Evolutionary conservation across 1,140 invertebrate genomes (phyloP).

Genomic region (Leptonema lineaticorne): DNA sequence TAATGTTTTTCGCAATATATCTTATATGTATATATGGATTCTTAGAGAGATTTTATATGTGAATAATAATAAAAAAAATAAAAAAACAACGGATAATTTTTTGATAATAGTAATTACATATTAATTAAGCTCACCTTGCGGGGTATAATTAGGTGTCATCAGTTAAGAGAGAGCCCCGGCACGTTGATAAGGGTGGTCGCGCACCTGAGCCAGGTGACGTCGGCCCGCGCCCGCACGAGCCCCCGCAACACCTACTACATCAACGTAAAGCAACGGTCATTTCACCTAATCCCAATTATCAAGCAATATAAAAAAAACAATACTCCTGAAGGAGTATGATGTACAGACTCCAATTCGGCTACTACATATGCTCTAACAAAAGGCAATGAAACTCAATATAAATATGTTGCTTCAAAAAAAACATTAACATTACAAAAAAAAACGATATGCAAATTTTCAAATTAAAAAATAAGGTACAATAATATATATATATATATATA

Average conservation of each 20-base stretch:
- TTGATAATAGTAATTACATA: too few relatives aligned
- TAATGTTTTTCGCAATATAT: too few relatives aligned
- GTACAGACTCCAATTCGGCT: neutral
- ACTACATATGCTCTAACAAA: neutral
- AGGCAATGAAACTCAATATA: slow-evolving; percentile 1
- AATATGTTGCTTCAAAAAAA: too few relatives aligned
- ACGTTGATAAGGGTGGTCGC: slow-evolving; percentile 92
- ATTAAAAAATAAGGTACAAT: too few relatives aligned
- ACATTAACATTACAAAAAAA: too few relatives aligned
- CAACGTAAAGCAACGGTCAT: slow-evolving; percentile 32
- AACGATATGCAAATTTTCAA: too few relatives aligned
- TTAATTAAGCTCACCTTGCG: slow-evolving; percentile 42
- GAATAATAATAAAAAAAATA: too few relatives aligned
- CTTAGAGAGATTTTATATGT: too few relatives aligned
- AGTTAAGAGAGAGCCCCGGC: slow-evolving; percentile 76
- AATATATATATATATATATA: too few relatives aligned
- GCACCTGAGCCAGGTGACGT: slow-evolving; percentile 78
- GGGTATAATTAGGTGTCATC: slow-evolving; percentile 28
- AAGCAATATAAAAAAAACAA: neutral
- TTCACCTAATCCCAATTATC: slow-evolving; percentile 13
- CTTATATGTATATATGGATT: too few relatives aligned
- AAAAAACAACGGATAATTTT: too few relatives aligned
- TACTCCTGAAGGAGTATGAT: neutral
- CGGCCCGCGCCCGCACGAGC: slow-evolving; percentile 74
- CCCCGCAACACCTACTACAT: slow-evolving; percentile 58